phyloP scores from a whole-genome alignment of 2,113 vertebrate genomes.

The Nipponia nippon region DNA sequence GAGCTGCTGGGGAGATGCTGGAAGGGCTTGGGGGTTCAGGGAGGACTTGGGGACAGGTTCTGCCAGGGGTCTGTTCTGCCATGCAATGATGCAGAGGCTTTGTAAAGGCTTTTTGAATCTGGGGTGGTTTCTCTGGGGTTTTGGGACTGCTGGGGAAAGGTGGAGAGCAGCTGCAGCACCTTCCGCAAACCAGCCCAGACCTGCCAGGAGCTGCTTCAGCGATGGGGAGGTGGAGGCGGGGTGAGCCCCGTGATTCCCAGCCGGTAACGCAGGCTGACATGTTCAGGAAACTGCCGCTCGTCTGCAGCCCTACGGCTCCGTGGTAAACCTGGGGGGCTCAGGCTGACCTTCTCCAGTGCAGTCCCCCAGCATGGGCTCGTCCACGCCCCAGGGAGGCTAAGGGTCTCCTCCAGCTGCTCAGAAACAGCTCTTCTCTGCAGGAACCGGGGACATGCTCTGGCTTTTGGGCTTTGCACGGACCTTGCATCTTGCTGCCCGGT shows the following conservation, averaged over 20 bases:
- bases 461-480: not conserved
- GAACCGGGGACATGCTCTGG: accelerated
- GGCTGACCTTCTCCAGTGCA: accelerated
- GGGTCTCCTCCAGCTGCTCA: not conserved
- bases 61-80: not conserved
- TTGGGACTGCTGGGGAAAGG: not conserved
- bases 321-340: not conserved
- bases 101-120: accelerated
- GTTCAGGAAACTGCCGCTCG: not conserved
- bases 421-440: not conserved
- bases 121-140: too few species aligned
- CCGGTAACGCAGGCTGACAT: accelerated
- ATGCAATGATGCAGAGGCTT: accelerated
- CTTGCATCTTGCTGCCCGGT: accelerated
- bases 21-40: not conserved
- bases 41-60: not conserved
- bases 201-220: accelerated
- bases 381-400: accelerated
- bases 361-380: accelerated
- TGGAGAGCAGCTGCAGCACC: not conserved
- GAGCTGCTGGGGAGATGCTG: not conserved
- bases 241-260: accelerated
- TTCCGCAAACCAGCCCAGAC: not conserved
- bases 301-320: accelerated
- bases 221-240: accelerated